phyloP scores from a whole-genome alignment of 2,888 invertebrate species.

The Pogonocherus hispidulus region DNA sequence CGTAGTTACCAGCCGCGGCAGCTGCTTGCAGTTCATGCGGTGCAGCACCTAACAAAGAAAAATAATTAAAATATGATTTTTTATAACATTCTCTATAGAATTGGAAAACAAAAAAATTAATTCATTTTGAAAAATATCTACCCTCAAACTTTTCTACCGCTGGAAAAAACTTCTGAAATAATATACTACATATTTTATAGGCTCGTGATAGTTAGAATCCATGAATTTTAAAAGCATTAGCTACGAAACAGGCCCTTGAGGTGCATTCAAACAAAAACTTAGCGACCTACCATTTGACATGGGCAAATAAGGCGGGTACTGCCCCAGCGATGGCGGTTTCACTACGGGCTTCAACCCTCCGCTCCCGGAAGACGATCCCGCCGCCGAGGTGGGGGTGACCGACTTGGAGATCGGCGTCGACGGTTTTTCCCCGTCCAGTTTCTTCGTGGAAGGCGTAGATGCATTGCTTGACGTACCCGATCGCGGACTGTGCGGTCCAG shows the following conservation, averaged over 20 bases:
- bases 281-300: constrained; percentile 69
- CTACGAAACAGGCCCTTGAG: too few relatives aligned
- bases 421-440: constrained; percentile 87
- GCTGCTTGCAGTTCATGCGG: constrained; percentile 74
- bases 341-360: constrained; percentile 70
- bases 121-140: too few relatives aligned
- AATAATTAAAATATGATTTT: too few relatives aligned
- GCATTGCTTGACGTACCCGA: constrained; percentile 92
- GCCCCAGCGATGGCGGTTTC: constrained; percentile 70
- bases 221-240: not conserved
- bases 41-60: constrained; percentile 61
- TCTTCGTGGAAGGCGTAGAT: constrained; percentile 90
- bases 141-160: too few relatives aligned
- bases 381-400: constrained; percentile 84
- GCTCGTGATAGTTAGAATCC: not conserved
- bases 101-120: too few relatives aligned
- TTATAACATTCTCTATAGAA: too few relatives aligned
- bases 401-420: constrained; percentile 93
- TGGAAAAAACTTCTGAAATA: too few relatives aligned
- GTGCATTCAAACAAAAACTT: too few relatives aligned
- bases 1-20: constrained; percentile 71
- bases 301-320: constrained; percentile 76
- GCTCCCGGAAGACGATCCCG: constrained; percentile 67
- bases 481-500: constrained; percentile 79
- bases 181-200: not conserved